phyloP scores from a whole-genome alignment of 2,113 vertebrate species.

The Heloderma charlesbogerti region DNA sequence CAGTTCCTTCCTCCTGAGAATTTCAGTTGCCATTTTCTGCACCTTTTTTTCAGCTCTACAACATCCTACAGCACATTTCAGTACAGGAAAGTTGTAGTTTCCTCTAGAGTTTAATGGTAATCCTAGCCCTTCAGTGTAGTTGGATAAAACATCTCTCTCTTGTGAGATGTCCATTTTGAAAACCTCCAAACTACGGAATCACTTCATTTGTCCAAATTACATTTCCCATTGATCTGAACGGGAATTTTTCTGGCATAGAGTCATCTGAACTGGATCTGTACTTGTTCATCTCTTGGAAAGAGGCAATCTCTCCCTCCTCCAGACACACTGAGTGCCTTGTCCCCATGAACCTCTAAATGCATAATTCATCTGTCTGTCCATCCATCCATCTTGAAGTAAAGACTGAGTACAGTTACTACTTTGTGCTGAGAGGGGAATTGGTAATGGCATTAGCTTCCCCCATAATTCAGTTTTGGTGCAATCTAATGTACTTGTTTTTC shows the following conservation, averaged over 20 bases:
- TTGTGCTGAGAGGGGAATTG: slow-evolving; percentile 1
- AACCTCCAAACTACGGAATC: not conserved
- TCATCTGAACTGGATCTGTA: not conserved
- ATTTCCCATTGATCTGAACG: not conserved
- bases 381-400: slow-evolving; percentile 29
- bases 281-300: not conserved
- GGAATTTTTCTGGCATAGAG: not conserved
- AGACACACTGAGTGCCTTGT: not conserved
- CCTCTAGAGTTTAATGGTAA: not conserved
- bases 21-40: not conserved
- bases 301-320: not conserved
- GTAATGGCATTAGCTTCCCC: not conserved
- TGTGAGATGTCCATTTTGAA: not conserved
- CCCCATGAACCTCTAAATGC: not conserved
- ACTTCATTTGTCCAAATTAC: not conserved
- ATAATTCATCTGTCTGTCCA: not conserved
- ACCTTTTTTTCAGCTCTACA: not conserved
- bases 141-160: not conserved
- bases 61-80: not conserved
- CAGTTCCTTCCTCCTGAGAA: no score
- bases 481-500: slow-evolving; percentile 21
- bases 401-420: not conserved
- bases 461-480: not conserved
- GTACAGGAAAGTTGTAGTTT: not conserved
- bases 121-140: not conserved